Evolutionary conservation across 2,797 vertebrate genomes (phyloP).

Genomic region (Gastrophryne carolinensis): DNA sequence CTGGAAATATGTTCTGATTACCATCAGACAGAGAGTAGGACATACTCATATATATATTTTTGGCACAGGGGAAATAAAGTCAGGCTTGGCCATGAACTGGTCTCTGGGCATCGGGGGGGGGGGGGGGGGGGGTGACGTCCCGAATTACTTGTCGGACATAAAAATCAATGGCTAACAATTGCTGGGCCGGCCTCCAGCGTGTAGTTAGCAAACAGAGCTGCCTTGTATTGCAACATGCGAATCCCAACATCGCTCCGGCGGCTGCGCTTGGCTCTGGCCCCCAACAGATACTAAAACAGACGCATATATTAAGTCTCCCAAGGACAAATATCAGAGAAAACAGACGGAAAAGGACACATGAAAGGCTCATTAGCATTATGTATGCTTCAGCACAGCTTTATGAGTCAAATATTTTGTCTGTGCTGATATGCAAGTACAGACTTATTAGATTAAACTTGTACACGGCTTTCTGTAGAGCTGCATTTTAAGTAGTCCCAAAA

Average conservation of each 20-base stretch:
- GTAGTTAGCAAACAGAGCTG: slow-evolving; percentile 1
- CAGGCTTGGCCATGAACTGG: not conserved
- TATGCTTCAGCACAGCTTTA: not conserved
- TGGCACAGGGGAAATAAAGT: not conserved
- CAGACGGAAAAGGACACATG: not conserved
- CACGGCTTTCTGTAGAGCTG: not conserved
- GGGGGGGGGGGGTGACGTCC: slow-evolving; percentile 1
- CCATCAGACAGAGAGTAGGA: not conserved
- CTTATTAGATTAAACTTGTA: not conserved
- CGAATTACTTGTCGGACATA: slow-evolving; percentile 14
- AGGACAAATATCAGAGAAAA: not conserved
- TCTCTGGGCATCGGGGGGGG: not conserved
- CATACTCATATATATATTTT: not conserved
- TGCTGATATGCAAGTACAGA: slow-evolving; percentile 10
- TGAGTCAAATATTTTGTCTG: not conserved
- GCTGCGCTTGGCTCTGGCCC: not conserved
- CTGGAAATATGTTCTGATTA: too few relatives aligned
- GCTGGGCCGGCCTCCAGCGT: slow-evolving; percentile 3
- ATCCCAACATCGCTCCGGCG: not conserved
- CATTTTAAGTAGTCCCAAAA: not conserved
- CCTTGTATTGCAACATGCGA: not conserved
- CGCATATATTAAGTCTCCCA: slow-evolving; percentile 14
- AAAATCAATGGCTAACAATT: slow-evolving; percentile 40
- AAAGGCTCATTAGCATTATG: not conserved
- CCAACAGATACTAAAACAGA: slow-evolving; percentile 3